Conservation (phyloP, 2,888 invertebrate species). For the Operophtera brumata region DNA sequence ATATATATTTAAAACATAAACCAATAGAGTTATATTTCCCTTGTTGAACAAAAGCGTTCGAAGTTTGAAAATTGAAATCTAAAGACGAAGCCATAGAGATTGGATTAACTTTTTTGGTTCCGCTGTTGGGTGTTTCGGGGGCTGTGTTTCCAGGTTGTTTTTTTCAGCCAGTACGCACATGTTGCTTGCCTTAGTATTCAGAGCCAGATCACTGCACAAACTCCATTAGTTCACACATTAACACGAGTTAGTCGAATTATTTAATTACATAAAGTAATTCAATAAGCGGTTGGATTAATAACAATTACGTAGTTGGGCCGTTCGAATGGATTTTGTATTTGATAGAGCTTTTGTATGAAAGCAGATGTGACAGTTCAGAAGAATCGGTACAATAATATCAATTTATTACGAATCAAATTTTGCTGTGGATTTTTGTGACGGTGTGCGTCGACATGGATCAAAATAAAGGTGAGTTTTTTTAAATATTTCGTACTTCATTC, state of each 20-base stretch:
- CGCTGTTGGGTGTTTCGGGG: slow-evolving; percentile 48
- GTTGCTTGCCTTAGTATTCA: slow-evolving; percentile 53
- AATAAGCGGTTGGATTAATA: slow-evolving; percentile 77
- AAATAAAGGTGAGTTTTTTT: slow-evolving; percentile 60
- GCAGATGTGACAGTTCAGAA: slow-evolving; percentile 57
- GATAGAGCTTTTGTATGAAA: slow-evolving; percentile 50
- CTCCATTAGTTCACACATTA: slow-evolving; percentile 80
- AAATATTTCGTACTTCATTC: neutral
- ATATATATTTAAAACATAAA: slow-evolving; percentile 34
- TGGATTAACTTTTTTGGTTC: slow-evolving; percentile 31
- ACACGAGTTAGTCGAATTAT: slow-evolving; percentile 77
- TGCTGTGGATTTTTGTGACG: slow-evolving; percentile 23
- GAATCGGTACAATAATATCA: slow-evolving; percentile 23
- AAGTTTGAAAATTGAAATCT: slow-evolving; percentile 37
- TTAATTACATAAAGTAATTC: slow-evolving; percentile 78
- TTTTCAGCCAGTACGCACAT: slow-evolving; percentile 62
- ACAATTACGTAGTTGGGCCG: slow-evolving; percentile 59
- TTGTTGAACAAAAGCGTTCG: neutral
- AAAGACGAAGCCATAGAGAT: slow-evolving; percentile 42
- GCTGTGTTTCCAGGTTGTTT: slow-evolving; percentile 48
- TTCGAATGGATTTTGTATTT: slow-evolving; percentile 48
- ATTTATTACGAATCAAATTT: slow-evolving; percentile 32
- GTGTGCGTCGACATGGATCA: slow-evolving; percentile 56
- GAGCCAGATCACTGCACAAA: slow-evolving; percentile 73
- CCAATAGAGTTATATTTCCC: slow-evolving; percentile 43